Conservation (phyloP, 2,797 vertebrate genomes). For the Hypotaenidia okinawae region DNA sequence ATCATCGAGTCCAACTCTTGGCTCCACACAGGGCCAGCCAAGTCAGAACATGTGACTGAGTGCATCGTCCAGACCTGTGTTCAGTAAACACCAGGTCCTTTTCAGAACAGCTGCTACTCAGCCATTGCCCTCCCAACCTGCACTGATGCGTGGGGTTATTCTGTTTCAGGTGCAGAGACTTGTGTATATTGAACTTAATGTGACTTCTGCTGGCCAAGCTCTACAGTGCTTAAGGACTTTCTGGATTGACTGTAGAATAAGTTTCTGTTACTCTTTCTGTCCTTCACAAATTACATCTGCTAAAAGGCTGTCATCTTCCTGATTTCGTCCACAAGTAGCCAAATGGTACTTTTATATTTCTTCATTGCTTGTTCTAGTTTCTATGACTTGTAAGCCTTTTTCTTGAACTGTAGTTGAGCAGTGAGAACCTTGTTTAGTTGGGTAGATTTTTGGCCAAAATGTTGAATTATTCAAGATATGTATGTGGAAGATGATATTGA, state of each 20-base stretch:
- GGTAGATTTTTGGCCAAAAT: background rate
- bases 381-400: background rate
- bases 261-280: background rate
- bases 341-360: background rate
- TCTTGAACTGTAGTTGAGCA: background rate
- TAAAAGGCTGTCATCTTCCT: background rate
- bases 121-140: background rate
- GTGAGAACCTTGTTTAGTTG: background rate
- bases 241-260: background rate
- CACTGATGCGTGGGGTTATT: background rate
- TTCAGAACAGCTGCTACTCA: background rate
- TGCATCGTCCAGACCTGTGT: no score
- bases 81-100: background rate
- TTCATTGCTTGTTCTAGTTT: background rate
- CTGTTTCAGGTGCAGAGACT: background rate
- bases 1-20: no score
- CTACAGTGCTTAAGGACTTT: background rate
- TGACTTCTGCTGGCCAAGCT: background rate
- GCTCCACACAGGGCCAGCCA: no score
- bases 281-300: background rate
- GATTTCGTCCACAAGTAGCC: background rate
- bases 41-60: no score
- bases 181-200: background rate
- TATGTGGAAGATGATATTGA: background rate
- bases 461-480: background rate